A percentile compares a stretch with the other conserved stretches of the same genome.
Evolutionary conservation across 2,113 vertebrate species (phyloP).

Genomic region (Furnarius figulus): DNA sequence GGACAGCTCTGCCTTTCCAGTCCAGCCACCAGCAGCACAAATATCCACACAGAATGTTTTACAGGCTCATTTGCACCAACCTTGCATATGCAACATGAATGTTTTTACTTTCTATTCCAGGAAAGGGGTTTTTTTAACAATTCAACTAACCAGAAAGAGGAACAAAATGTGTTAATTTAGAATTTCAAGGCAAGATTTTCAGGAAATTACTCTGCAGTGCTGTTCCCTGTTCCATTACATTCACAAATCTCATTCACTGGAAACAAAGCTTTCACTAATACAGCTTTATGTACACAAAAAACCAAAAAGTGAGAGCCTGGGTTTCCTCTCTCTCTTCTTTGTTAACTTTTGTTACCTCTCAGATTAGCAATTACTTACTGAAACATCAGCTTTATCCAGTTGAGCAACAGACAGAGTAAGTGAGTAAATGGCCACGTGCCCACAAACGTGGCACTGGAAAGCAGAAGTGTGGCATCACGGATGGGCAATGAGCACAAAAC

Average conservation of each 20-base stretch:
- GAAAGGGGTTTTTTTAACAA: background rate
- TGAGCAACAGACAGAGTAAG: background rate
- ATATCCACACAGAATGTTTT: background rate
- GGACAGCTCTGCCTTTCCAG: background rate
- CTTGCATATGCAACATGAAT: no score
- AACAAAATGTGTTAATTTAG: background rate
- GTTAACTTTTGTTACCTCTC: background rate
- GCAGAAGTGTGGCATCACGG: background rate
- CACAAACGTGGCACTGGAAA: background rate
- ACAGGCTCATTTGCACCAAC: no score
- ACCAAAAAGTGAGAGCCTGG: background rate
- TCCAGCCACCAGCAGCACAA: background rate
- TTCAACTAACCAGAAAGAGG: background rate
- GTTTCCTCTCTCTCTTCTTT: background rate
- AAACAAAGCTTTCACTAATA: background rate
- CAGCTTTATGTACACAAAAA: background rate
- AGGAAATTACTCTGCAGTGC: background rate
- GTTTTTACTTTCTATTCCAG: background rate
- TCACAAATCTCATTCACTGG: background rate
- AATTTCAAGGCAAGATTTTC: background rate
- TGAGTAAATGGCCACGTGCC: fast-evolving
- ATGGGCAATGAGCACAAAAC: background rate
- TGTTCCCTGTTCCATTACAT: background rate
- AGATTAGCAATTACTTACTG: background rate
- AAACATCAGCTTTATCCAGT: background rate